Percentiles rank a stretch among this genome's conserved stretches.
Evolutionary conservation across 2,113 vertebrate genomes (phyloP).

Genomic region (Pithys albifrons): DNA sequence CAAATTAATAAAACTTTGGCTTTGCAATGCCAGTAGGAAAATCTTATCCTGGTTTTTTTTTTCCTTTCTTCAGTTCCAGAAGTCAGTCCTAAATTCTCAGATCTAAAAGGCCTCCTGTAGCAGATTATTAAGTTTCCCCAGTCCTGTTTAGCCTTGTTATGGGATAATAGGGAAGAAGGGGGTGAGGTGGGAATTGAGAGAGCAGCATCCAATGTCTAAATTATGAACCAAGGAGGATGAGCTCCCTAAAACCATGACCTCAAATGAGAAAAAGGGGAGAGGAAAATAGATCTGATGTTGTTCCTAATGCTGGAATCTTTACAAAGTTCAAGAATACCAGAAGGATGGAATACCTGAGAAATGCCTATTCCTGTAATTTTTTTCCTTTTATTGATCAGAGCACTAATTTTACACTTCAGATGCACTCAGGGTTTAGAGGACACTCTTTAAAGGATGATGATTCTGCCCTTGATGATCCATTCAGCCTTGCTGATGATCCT

Average conservation of each 20-base stretch:
- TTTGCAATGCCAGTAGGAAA: background rate
- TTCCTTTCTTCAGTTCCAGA: background rate
- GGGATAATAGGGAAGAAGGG: background rate
- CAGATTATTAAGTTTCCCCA: background rate
- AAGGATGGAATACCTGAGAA: background rate
- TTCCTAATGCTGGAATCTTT: background rate
- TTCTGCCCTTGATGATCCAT: background rate
- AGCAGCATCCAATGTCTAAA: background rate
- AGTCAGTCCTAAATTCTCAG: background rate
- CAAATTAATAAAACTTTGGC: background rate
- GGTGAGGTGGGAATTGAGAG: background rate
- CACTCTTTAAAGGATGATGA: background rate
- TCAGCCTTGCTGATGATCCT: background rate
- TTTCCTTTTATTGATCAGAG: background rate
- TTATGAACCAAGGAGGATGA: rapidly evolving
- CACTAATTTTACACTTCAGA: background rate
- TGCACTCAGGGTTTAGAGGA: background rate
- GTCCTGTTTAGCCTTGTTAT: background rate
- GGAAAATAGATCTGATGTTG: background rate
- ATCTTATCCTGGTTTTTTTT: background rate
- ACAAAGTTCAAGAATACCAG: background rate
- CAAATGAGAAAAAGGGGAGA: background rate
- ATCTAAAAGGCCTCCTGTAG: background rate
- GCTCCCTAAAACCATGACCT: background rate
- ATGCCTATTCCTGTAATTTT: background rate